Conservation (phyloP, 2,113 vertebrate genomes). For the Ranitomeya variabilis region DNA sequence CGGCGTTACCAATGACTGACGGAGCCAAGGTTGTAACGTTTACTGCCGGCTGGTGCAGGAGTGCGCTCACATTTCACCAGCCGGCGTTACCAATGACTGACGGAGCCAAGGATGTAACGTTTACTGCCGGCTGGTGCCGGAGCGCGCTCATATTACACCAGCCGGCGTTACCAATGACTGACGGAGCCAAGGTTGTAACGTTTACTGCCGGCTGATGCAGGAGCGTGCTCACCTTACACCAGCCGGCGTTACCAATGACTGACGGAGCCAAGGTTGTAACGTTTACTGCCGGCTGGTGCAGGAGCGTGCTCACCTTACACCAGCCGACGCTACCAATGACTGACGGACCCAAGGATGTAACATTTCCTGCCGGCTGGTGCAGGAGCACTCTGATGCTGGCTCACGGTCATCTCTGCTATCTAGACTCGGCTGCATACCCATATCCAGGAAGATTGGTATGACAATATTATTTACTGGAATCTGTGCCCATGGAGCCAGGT, state of each 20-base stretch:
- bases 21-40: conserved; percentile 3
- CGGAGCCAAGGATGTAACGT: not conserved
- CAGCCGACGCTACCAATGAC: not conserved
- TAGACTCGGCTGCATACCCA: not conserved
- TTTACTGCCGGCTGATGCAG: not conserved
- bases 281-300: not conserved
- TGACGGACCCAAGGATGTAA: not conserved
- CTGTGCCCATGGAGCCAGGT: not conserved
- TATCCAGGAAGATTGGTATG: conserved; percentile 28
- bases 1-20: not conserved
- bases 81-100: not conserved
- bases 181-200: not conserved
- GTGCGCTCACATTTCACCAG: not conserved
- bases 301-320: not conserved
- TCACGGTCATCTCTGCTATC: too few relatives aligned
- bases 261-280: not conserved
- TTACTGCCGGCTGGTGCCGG: not conserved
- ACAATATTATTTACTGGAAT: not conserved
- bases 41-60: not conserved
- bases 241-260: not conserved
- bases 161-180: not conserved
- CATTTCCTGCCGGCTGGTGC: conserved; percentile 3
- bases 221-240: not conserved
- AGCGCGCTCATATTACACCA: not conserved
- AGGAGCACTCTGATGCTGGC: not conserved